Conservation (phyloP, 2,888 invertebrate species). For the Drosophila nr. medialis region DNA sequence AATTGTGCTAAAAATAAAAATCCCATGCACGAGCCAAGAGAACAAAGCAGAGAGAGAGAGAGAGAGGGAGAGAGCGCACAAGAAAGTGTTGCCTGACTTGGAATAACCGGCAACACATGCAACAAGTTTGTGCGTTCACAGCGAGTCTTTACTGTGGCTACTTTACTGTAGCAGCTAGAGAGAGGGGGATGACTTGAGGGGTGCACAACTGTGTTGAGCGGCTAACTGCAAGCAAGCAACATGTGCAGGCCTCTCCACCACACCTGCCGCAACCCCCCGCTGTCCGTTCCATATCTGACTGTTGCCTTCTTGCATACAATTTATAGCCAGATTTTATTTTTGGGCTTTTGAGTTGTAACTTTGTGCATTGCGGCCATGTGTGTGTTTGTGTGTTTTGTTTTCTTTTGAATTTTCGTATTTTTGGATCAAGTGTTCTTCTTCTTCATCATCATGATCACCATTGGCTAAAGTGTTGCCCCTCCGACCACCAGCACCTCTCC, state of each 20-base stretch:
- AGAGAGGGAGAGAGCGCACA: neutral
- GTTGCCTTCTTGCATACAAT: slow-evolving; percentile 54
- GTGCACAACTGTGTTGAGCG: slow-evolving; percentile 33
- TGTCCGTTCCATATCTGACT: neutral
- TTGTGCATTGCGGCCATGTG: slow-evolving; percentile 48
- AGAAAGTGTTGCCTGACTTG: slow-evolving; percentile 17
- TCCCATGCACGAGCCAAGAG: slow-evolving; percentile 35
- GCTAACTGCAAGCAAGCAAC: slow-evolving; percentile 36
- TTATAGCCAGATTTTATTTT: slow-evolving; percentile 61
- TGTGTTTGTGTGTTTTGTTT: slow-evolving; percentile 42
- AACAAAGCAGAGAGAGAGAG: slow-evolving; percentile 8
- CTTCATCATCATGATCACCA: slow-evolving; percentile 3
- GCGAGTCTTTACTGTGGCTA: slow-evolving; percentile 40
- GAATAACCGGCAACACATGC: neutral
- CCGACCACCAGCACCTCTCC: slow-evolving; percentile 2
- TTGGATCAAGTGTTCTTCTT: slow-evolving; percentile 54
- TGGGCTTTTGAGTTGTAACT: slow-evolving; percentile 52
- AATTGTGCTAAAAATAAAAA: slow-evolving; percentile 70
- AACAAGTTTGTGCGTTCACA: slow-evolving; percentile 10
- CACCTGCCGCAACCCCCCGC: neutral
- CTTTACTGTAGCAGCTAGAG: neutral
- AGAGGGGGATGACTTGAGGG: neutral
- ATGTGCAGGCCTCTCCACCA: slow-evolving; percentile 50
- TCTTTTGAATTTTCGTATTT: slow-evolving; percentile 54
- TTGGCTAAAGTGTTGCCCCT: slow-evolving; percentile 50